phyloP scores from a whole-genome alignment of 2,888 invertebrate genomes.

The Nasonia oneida region DNA sequence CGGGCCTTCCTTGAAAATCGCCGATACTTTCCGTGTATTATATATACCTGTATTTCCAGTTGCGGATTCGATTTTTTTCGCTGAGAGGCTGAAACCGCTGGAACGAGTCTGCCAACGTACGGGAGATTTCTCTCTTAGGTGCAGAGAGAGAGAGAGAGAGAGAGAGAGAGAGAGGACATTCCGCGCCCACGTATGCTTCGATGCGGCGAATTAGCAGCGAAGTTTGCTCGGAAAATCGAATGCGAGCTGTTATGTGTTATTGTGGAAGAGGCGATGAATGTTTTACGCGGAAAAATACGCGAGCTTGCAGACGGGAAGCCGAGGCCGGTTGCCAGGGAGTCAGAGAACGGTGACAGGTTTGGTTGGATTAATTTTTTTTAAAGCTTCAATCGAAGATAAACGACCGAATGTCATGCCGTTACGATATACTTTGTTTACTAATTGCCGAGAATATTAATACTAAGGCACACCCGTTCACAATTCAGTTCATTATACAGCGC shows the following conservation, averaged over 20 bases:
- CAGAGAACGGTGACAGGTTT: slow-evolving; percentile 6
- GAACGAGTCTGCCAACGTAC: slow-evolving; percentile 3
- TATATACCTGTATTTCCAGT: slow-evolving; percentile 1
- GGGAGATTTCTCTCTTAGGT: no score
- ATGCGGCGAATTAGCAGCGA: not conserved
- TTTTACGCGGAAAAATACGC: slow-evolving; percentile 40
- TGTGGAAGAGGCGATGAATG: slow-evolving; percentile 16
- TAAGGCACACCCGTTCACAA: no score
- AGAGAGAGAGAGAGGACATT: not conserved
- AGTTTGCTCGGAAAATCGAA: slow-evolving; percentile 18
- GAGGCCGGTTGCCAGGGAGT: not conserved
- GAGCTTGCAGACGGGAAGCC: slow-evolving; percentile 6
- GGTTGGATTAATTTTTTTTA: not conserved
- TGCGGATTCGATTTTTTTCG: not conserved
- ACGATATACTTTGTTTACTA: no score
- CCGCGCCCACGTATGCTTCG: not conserved
- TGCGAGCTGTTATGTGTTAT: not conserved
- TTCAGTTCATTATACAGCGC: no score
- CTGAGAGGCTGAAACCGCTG: not conserved
- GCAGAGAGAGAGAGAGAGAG: no score
- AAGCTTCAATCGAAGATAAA: no score
- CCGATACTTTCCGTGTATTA: not conserved
- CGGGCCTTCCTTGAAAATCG: slow-evolving; percentile 10
- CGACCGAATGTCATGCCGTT: no score
- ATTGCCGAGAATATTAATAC: no score